These are phyloP conservation scores for Punctoribates punctum DNA, from an alignment of 2,888 invertebrate genomes.

Conservation along the genomic window DNA sequence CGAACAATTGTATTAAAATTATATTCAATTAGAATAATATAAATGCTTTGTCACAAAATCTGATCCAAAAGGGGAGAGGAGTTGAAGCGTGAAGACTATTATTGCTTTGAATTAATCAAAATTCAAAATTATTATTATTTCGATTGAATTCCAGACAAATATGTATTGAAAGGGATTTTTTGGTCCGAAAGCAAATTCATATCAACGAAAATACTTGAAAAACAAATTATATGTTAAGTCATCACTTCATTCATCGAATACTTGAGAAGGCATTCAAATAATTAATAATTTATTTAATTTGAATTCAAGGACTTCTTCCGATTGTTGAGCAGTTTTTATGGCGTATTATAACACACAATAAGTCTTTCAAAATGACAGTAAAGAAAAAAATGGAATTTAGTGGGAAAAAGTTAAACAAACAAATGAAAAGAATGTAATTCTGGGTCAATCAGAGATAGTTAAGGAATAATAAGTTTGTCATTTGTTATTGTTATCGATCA, in stretches of 20 bases:
- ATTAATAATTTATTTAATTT: no score
- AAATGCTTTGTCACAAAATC: slow-evolving; percentile 28
- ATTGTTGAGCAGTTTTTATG: no score
- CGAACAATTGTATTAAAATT: slow-evolving; percentile 26
- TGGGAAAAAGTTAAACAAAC: no score
- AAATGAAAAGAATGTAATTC: no score
- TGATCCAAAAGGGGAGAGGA: neutral
- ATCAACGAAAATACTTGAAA: neutral
- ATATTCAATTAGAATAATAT: neutral
- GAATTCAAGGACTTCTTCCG: no score
- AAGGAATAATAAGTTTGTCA: no score
- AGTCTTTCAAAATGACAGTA: no score
- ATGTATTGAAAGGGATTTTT: neutral
- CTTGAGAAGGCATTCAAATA: no score
- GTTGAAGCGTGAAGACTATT: slow-evolving; percentile 26
- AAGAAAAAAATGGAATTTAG: no score
- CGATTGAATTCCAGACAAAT: neutral
- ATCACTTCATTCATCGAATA: neutral
- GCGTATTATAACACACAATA: no score
- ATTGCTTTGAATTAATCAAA: slow-evolving; percentile 9
- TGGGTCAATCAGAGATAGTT: no score
- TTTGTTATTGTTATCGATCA: no score
- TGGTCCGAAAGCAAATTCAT: neutral
- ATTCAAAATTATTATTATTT: neutral
- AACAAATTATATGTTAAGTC: neutral